Evolutionary conservation across 2,888 invertebrate genomes (phyloP), one percentile per base, ranked within the genome.

Genomic region (Eupithecia insigniata): DNA sequence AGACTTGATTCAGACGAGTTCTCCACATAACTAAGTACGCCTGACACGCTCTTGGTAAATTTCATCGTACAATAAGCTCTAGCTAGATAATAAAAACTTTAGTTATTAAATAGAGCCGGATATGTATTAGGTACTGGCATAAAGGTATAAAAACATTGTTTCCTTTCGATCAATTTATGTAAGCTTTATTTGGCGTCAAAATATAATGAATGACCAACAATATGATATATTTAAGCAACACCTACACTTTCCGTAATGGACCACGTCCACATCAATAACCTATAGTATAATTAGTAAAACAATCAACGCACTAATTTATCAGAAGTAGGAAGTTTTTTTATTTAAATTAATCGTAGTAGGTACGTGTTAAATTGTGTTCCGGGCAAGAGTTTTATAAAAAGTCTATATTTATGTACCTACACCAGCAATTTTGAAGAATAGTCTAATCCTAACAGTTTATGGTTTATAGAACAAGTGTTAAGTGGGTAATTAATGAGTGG

Each of bases 231-330:
- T 51, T 4, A 10, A 62, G 65, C 69, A 72, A 75, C 75, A 43
- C 43, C 58, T 43, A 70, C 66, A 30, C 28, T 67, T 68, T 76
- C 66, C 43, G 69, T 28, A 66, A 60, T 60, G 58, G 26, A 58
- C 28, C 34, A 62, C 66, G 72, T 73, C 75, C 73, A 75, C 75
- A 72, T 74, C 73, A 75, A 75, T 76, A 67, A 76, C 69, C 68
- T 34, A 74, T 62, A 69, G 61, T 46, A 43, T 43, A 18, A 3
- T 43, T 30, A 30, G 1, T 30, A 66, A 55, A 39, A 32, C 51
- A 36, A 43, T 64, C 55, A 68, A 70, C 32, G 34, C 46, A 32
- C 51, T 34, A 64, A 74, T 71, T 60, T 68, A 64, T 71, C 66
- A 75, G 58, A 70, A 32, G 60, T 30, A 46, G 71, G 71, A 66